phyloP scores from a whole-genome alignment of 2,888 invertebrate genomes.

The Heliconius ismenius region DNA sequence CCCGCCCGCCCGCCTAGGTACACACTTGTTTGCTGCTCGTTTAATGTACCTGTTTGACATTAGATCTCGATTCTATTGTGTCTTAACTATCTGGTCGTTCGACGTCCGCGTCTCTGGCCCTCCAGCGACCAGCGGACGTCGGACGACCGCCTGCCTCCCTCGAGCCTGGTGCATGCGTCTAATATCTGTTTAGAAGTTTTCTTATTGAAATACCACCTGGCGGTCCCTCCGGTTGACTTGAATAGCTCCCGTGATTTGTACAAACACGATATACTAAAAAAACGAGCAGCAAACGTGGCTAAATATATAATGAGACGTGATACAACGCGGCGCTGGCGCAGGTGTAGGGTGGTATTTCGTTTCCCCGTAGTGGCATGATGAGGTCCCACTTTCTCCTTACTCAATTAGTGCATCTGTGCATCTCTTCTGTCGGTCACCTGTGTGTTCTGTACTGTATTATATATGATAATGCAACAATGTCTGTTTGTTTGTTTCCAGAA shows the following conservation, averaged over 20 bases:
- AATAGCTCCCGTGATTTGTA: slow-evolving; percentile 46
- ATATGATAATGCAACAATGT: slow-evolving; percentile 25
- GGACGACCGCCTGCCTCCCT: slow-evolving; percentile 51
- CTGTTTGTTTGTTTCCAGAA: slow-evolving; percentile 86
- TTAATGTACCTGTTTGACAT: slow-evolving; percentile 65
- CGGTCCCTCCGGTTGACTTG: slow-evolving; percentile 50
- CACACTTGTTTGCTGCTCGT: slow-evolving; percentile 80
- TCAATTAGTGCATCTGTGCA: slow-evolving; percentile 65
- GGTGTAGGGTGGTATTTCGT: slow-evolving; percentile 73
- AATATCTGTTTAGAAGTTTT: slow-evolving; percentile 66
- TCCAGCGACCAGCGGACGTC: slow-evolving; percentile 33
- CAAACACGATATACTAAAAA: slow-evolving; percentile 41
- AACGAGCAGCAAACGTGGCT: slow-evolving; percentile 68
- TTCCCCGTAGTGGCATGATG: slow-evolving; percentile 78
- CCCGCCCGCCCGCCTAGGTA: slow-evolving; percentile 64
- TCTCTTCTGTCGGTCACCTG: slow-evolving; percentile 68
- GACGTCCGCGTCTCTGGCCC: slow-evolving; percentile 48
- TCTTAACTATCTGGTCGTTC: slow-evolving; percentile 45
- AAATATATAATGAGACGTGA: background rate
- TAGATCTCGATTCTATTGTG: slow-evolving; percentile 62
- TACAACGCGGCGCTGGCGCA: slow-evolving; percentile 19
- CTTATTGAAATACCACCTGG: slow-evolving; percentile 75
- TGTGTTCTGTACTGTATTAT: slow-evolving; percentile 51
- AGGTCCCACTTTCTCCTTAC: slow-evolving; percentile 47
- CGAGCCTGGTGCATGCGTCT: slow-evolving; percentile 70